These are phyloP conservation scores for Amphilophus citrinellus DNA, from an alignment of 2,113 vertebrate genomes.

Conservation along the genomic window DNA sequence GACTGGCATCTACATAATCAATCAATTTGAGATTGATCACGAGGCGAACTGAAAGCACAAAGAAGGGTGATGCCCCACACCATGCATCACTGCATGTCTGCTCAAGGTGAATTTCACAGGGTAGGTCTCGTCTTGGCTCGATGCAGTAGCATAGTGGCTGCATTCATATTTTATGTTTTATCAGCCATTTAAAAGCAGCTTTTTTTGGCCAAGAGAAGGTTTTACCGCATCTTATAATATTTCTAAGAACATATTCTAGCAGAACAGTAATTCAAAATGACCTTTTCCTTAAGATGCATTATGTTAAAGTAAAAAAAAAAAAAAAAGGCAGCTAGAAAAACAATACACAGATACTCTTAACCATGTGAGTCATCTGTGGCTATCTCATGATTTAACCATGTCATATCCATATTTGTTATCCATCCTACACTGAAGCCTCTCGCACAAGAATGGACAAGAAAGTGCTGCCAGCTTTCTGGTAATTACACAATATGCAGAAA, in stretches of 20 bases:
- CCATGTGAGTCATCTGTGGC: constrained; percentile 25
- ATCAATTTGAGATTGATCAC: constrained; percentile 60
- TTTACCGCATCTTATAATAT: background rate
- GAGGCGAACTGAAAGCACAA: constrained; percentile 29
- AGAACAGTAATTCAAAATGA: background rate
- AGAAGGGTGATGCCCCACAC: background rate
- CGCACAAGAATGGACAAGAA: background rate
- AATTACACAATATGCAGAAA: constrained; percentile 33
- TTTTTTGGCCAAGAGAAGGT: background rate
- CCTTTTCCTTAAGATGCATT: background rate
- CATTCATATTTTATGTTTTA: background rate
- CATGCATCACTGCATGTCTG: constrained; percentile 27
- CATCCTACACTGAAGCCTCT: constrained; percentile 22
- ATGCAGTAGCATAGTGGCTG: background rate
- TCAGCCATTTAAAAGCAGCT: background rate
- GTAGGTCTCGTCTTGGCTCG: background rate
- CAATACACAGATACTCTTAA: background rate
- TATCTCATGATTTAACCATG: constrained; percentile 66
- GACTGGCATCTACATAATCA: constrained; percentile 54
- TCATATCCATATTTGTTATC: constrained; percentile 46
- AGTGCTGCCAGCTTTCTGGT: constrained; percentile 18
- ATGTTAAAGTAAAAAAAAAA: background rate
- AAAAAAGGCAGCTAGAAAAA: background rate
- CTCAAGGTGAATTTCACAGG: constrained; percentile 28
- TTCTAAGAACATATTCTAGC: background rate